Evolutionary conservation across 2,797 vertebrate genomes (phyloP).

Genomic region (Galaxias olidus): DNA sequence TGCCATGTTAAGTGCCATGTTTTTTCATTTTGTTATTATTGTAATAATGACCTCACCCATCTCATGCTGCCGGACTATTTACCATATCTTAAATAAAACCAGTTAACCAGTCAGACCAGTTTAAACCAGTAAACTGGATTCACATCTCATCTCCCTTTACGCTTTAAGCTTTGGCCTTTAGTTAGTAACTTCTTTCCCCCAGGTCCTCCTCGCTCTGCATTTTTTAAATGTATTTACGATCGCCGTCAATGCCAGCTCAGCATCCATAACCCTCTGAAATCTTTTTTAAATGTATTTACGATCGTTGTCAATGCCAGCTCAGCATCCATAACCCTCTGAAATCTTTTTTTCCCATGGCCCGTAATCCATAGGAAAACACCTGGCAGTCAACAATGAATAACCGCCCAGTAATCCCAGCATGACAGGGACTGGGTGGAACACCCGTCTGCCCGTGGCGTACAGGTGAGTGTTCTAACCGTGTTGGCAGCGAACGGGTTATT

Average conservation of each 20-base stretch:
- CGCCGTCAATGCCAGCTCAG: slow-evolving; percentile 7
- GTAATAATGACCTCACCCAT: slow-evolving; percentile 52
- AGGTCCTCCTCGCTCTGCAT: neutral
- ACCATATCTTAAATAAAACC: too few relatives aligned
- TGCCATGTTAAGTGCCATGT: too few relatives aligned
- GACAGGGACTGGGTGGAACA: slow-evolving; percentile 61
- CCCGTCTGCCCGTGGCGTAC: slow-evolving; percentile 49
- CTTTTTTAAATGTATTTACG: slow-evolving; percentile 12
- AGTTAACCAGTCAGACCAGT: too few relatives aligned
- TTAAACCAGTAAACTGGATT: too few relatives aligned
- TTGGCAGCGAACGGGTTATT: slow-evolving; percentile 66
- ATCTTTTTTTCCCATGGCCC: slow-evolving; percentile 4
- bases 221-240: slow-evolving; percentile 8
- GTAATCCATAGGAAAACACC: slow-evolving; percentile 64
- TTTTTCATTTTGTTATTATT: slow-evolving; percentile 39
- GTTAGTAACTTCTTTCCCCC: neutral
- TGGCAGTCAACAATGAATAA: slow-evolving; percentile 61
- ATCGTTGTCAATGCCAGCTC: slow-evolving; percentile 3
- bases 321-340: neutral
- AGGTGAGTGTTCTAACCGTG: slow-evolving; percentile 65
- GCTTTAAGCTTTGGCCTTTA: too few relatives aligned
- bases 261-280: neutral
- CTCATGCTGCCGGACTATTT: slow-evolving; percentile 32
- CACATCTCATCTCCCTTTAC: too few relatives aligned
- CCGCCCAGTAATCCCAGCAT: slow-evolving; percentile 66